Evolutionary conservation across 2,113 vertebrate genomes (phyloP).

Genomic region (Notechis scutatus): DNA sequence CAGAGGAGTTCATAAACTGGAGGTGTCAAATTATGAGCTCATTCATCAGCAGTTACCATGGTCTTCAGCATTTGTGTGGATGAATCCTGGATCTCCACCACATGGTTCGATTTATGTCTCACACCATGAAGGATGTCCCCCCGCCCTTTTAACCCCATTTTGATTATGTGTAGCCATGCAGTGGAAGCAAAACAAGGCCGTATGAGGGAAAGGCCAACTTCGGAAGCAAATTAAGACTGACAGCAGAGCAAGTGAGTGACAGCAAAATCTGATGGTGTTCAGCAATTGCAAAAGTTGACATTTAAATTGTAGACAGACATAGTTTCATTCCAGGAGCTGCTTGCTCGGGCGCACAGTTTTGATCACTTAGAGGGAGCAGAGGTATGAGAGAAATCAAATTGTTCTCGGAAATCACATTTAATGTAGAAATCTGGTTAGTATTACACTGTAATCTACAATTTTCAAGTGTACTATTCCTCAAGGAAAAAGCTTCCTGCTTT

Average conservation of each 20-base stretch:
- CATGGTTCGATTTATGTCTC: conserved; percentile 19
- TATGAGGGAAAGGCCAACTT: conserved; percentile 9
- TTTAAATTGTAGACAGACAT: conserved; percentile 66
- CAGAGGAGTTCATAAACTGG: neutral
- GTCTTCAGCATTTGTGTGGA: neutral
- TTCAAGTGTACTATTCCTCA: conserved; percentile 73
- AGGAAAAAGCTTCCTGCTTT: conserved; percentile 78
- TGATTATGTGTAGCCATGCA: neutral
- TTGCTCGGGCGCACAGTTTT: conserved; percentile 52
- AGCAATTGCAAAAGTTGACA: conserved; percentile 49
- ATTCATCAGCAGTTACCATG: neutral
- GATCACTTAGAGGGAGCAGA: conserved; percentile 53
- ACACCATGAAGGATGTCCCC: neutral
- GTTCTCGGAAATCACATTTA: conserved; percentile 81
- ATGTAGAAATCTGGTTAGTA: conserved; percentile 80
- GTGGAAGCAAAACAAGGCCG: neutral
- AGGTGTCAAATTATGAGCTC: neutral
- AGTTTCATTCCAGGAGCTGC: conserved; percentile 69
- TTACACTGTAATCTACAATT: conserved; percentile 76
- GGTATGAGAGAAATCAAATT: conserved; percentile 70
- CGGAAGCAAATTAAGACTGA: conserved; percentile 22
- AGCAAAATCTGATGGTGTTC: conserved; percentile 21
- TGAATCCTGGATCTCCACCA: neutral
- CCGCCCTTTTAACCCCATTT: neutral
- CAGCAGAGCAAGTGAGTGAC: conserved; percentile 52